Conservation (phyloP, 2,888 invertebrate species). For the Acronicta leporina region DNA sequence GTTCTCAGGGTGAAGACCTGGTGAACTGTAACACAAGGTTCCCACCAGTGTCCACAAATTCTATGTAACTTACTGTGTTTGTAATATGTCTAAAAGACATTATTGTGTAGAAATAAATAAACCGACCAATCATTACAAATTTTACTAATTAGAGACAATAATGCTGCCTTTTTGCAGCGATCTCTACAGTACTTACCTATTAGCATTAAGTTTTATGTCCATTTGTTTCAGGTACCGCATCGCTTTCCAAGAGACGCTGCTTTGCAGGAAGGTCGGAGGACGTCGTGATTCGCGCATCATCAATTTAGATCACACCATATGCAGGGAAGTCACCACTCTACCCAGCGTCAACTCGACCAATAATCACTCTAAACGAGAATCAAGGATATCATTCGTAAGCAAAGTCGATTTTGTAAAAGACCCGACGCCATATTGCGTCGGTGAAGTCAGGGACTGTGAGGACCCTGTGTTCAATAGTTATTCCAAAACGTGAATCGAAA, state of each 20-base stretch:
- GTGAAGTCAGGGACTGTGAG: slow-evolving; percentile 55
- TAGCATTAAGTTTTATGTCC: background rate
- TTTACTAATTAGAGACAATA: too few species aligned
- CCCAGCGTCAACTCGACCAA: slow-evolving; percentile 64
- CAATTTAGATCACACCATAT: slow-evolving; percentile 84
- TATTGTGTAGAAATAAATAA: too few species aligned
- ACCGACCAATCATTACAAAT: too few species aligned
- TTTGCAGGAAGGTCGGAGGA: slow-evolving; percentile 82
- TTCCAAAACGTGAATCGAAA: slow-evolving; percentile 1
- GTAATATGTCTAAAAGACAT: too few species aligned
- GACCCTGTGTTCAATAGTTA: slow-evolving; percentile 62
- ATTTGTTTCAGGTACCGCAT: slow-evolving; percentile 90
- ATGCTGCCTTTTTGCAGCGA: too few species aligned
- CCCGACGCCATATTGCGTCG: slow-evolving; percentile 71
- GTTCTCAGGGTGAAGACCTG: too few species aligned
- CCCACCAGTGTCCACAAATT: too few species aligned
- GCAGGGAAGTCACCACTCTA: slow-evolving; percentile 83
- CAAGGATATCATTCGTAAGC: slow-evolving; percentile 70
- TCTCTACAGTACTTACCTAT: too few species aligned
- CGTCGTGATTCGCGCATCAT: slow-evolving; percentile 82
- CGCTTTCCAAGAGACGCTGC: slow-evolving; percentile 93
- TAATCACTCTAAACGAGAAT: slow-evolving; percentile 64
- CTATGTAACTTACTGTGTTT: too few species aligned
- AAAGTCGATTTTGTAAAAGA: slow-evolving; percentile 79
- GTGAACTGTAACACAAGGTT: too few species aligned